Evolutionary conservation across 1,140 invertebrate genomes (phyloP).

Genomic region (Papilio machaon): DNA sequence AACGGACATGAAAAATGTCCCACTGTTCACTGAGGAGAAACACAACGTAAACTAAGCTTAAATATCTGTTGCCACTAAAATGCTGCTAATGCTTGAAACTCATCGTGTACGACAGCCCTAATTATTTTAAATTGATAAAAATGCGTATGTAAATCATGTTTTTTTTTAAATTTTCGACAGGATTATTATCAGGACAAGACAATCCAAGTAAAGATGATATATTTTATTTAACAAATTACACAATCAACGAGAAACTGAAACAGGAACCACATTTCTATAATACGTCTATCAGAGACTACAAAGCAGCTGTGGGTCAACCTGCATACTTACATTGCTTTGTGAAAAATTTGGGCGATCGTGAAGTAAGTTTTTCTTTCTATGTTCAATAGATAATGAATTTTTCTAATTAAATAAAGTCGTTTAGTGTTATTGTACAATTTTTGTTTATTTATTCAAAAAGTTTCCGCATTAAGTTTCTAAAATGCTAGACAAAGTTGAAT

Average conservation of each 20-base stretch:
- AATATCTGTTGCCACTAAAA: too few species aligned
- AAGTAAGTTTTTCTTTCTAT: slow-evolving; percentile 85
- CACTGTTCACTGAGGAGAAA: too few species aligned
- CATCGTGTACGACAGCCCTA: not conserved
- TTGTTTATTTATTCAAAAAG: too few species aligned
- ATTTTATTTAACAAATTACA: slow-evolving; percentile 25
- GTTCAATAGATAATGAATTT: not conserved
- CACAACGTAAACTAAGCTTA: too few species aligned
- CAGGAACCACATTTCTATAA: slow-evolving; percentile 94
- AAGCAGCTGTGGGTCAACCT: slow-evolving; percentile 92
- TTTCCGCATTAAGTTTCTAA: not conserved
- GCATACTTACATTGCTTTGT: slow-evolving; percentile 93
- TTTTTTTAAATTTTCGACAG: not conserved
- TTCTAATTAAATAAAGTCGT: too few species aligned
- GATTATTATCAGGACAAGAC: slow-evolving; percentile 12
- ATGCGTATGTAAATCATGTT: not conserved
- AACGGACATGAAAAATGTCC: too few species aligned
- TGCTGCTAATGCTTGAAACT: too few species aligned
- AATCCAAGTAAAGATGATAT: not conserved
- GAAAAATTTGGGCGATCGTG: slow-evolving; percentile 92
- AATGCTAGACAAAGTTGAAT: not conserved
- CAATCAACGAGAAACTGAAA: slow-evolving; percentile 79
- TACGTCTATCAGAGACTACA: slow-evolving; percentile 90
- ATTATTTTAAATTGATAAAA: not conserved
- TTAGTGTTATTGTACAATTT: not conserved